A percentile compares a stretch with the other conserved stretches of the same genome.
Evolutionary conservation across 1,140 invertebrate genomes (phyloP).

Genomic region (Acromyrmex heyeri): DNA sequence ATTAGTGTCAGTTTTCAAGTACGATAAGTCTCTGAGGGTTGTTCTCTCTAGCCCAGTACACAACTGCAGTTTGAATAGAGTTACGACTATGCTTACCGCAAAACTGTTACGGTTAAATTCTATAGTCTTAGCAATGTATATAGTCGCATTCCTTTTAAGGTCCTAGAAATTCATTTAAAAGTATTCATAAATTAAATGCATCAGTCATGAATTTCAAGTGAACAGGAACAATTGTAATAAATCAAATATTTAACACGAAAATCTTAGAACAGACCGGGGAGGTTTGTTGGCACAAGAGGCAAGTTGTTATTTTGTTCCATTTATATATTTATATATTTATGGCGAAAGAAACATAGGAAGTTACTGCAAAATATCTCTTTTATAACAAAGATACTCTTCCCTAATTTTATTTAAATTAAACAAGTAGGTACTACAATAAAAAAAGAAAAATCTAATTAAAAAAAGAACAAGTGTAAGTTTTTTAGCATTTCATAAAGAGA

Average conservation of each 20-base stretch:
- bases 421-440: no score
- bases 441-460: no score
- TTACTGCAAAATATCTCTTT: no score
- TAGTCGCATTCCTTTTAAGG: slow-evolving; percentile 46
- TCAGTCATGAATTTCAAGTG: neutral
- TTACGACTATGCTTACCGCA: slow-evolving; percentile 69
- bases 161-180: slow-evolving; percentile 13
- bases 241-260: slow-evolving; percentile 54
- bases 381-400: no score
- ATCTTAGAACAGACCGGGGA: slow-evolving; percentile 26
- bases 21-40: slow-evolving; percentile 72
- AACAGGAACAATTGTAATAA: slow-evolving; percentile 46
- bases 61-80: slow-evolving; percentile 75
- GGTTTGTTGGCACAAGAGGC: no score
- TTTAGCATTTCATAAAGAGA: no score
- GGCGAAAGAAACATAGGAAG: no score
- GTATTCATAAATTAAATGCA: slow-evolving; percentile 1
- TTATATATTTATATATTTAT: no score
- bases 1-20: slow-evolving; percentile 76
- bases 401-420: no score
- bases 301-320: no score
- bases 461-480: no score
- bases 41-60: slow-evolving; percentile 60
- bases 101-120: slow-evolving; percentile 65
- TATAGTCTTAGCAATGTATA: slow-evolving; percentile 64